Evolutionary conservation across 2,113 vertebrate species (phyloP).

Genomic region (Clupea harengus): DNA sequence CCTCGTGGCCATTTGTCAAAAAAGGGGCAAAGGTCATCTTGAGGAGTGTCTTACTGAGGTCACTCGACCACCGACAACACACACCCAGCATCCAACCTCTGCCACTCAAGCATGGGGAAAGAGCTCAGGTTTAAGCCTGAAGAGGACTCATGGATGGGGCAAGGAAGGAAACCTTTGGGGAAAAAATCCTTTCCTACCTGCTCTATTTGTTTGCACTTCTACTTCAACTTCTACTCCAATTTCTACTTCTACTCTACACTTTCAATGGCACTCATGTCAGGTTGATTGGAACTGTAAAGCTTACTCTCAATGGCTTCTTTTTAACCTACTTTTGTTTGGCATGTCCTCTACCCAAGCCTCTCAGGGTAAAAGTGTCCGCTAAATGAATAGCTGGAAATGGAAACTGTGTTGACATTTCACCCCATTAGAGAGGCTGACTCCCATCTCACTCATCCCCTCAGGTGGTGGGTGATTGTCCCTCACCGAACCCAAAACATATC

Average conservation of each 20-base stretch:
- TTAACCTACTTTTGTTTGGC: neutral
- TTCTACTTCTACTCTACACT: neutral
- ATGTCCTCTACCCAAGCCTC: too few relatives aligned
- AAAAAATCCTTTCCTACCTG: neutral
- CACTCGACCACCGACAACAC: neutral
- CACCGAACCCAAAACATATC: neutral
- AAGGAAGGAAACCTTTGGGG: neutral
- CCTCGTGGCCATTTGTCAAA: neutral
- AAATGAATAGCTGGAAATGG: neutral
- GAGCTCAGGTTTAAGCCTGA: neutral
- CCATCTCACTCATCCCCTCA: neutral
- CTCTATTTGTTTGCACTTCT: neutral
- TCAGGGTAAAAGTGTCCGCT: neutral
- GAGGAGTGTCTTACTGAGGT: neutral
- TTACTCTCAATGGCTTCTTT: neutral
- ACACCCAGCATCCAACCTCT: neutral
- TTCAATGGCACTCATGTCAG: neutral
- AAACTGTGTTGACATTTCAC: constrained; percentile 27
- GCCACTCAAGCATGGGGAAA: neutral
- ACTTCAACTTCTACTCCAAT: neutral
- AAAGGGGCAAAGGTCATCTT: neutral
- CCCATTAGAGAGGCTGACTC: constrained; percentile 4
- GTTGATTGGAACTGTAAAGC: neutral
- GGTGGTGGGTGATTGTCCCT: neutral
- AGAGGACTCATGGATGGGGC: neutral